These are phyloP conservation scores for Apogon talboti DNA, from an alignment of 2,797 vertebrate species.

Conservation along the genomic window DNA sequence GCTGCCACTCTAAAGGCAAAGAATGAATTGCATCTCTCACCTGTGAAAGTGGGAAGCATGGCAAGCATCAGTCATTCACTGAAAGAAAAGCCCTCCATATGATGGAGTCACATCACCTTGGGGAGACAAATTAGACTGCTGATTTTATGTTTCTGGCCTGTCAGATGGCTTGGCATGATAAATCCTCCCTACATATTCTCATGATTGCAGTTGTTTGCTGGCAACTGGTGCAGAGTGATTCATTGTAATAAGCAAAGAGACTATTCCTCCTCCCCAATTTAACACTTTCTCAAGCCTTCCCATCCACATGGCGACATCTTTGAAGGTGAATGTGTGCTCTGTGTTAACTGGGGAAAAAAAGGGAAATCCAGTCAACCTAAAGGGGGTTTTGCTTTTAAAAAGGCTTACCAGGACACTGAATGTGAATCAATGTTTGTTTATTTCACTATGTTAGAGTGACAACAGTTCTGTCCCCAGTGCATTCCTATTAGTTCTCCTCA, in stretches of 20 bases:
- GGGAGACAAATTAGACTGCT: conserved; percentile 78
- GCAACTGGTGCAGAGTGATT: conserved; percentile 75
- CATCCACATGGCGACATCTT: conserved; percentile 19
- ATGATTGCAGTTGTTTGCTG: conserved; percentile 81
- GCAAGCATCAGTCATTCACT: conserved; percentile 60
- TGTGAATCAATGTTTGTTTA: conserved; percentile 60
- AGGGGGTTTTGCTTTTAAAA: conserved; percentile 25
- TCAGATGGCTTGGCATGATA: conserved; percentile 74
- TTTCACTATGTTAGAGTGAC: conserved; percentile 61
- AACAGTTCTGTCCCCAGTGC: conserved; percentile 67
- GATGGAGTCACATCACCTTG: conserved; percentile 81
- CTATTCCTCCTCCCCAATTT: conserved; percentile 54
- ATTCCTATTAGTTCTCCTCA: conserved; percentile 60
- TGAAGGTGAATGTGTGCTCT: conserved; percentile 35
- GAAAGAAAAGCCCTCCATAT: conserved; percentile 65
- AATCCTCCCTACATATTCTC: conserved; percentile 69
- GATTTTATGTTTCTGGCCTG: conserved; percentile 81
- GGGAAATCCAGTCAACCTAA: conserved; percentile 15
- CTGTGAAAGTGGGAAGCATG: conserved; percentile 71
- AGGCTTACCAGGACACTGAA: conserved; percentile 15
- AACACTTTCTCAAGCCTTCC: conserved; percentile 54
- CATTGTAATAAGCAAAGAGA: conserved; percentile 67
- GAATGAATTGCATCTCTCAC: conserved; percentile 59
- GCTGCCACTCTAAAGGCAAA: conserved; percentile 51
- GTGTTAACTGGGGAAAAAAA: conserved; percentile 20